Evolutionary conservation across 2,113 vertebrate species (phyloP), one percentile per base, ranked within the genome.

Genomic region (Peromyscus californicus): DNA sequence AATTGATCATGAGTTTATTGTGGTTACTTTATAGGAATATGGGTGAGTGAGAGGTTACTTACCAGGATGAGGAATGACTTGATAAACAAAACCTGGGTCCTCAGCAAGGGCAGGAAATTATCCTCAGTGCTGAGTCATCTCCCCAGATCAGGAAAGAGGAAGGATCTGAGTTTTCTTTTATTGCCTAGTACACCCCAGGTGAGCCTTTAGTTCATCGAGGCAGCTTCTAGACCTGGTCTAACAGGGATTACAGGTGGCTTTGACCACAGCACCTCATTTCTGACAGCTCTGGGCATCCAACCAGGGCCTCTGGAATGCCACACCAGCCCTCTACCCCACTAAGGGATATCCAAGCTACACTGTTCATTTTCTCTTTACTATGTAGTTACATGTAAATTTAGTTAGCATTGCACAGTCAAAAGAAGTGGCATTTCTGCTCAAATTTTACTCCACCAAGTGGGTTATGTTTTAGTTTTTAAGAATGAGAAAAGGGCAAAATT

Each of bases 391-490:
- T 4, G 15, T 84, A 84, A 29, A 42, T 63, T 26, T 61, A 93
- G 63, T 45, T 67, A 85, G 36, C 65, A 80, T n/a, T 74, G 16
- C 24, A 48, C 1, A 75, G 65, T 29, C 69, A 83, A 79, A 96
- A 70, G 16, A 1, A 13, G 80, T 26, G 63, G 75, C 59, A 12
- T 91, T 96, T 93, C 51, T 91, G 72, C 36, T 54, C 36, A 21
- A 92, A 83, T 95, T 89, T 17, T 54, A 22, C 48, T 83, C 24
- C 86, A 84, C 42, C n/a, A 0, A 54, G 11, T 15, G 72, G 7
- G 13, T 12, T 31, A 67, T 74, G 26, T 39, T 85, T 96, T 97
- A 88, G 91, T 72, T 93, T 96, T 93, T 91, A 65, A 89, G 72
- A 91, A 4, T 65, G 7, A 65, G 15, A 94, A 97, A 89, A 65